Conservation (phyloP, 2,797 vertebrate species). For the Loris lydekkerianus region DNA sequence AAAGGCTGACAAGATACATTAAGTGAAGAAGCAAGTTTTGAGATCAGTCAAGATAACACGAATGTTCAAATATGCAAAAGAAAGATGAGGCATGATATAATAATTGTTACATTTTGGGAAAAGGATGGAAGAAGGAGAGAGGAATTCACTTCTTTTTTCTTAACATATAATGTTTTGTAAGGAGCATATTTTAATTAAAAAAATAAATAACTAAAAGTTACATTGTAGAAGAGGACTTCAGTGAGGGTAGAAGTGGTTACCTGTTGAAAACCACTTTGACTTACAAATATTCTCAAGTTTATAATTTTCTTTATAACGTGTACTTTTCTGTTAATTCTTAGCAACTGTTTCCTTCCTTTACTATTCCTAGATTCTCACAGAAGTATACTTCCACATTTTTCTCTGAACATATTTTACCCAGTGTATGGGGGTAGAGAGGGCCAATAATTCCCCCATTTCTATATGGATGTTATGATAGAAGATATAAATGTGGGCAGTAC, state of each 20-base stretch:
- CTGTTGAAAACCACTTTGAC: background rate
- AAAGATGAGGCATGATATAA: slow-evolving; percentile 55
- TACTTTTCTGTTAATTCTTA: slow-evolving; percentile 40
- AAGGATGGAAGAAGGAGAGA: background rate
- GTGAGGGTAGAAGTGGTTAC: background rate
- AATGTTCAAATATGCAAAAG: slow-evolving; percentile 32
- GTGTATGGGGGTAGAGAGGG: background rate
- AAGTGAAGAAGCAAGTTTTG: slow-evolving; percentile 47
- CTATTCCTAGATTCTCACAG: background rate
- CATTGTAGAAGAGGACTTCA: background rate
- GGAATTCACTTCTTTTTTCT: background rate
- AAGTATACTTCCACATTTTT: slow-evolving; percentile 49
- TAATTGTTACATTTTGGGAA: slow-evolving; percentile 4
- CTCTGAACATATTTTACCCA: slow-evolving; percentile 23
- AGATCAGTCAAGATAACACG: slow-evolving; percentile 35
- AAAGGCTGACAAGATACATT: background rate
- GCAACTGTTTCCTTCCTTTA: background rate
- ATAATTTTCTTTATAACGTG: slow-evolving; percentile 45
- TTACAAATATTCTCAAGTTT: background rate
- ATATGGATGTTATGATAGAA: slow-evolving; percentile 57
- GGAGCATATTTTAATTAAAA: slow-evolving; percentile 57
- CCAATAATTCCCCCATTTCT: slow-evolving; percentile 17
- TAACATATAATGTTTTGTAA: slow-evolving; percentile 43
- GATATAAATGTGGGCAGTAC: slow-evolving; percentile 20
- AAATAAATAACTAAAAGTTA: slow-evolving; percentile 44